Percentiles rank a stretch among this genome's conserved stretches.
These are phyloP conservation scores for Gila orcuttii DNA, from an alignment of 2,113 vertebrate species.

Conservation along the genomic window DNA sequence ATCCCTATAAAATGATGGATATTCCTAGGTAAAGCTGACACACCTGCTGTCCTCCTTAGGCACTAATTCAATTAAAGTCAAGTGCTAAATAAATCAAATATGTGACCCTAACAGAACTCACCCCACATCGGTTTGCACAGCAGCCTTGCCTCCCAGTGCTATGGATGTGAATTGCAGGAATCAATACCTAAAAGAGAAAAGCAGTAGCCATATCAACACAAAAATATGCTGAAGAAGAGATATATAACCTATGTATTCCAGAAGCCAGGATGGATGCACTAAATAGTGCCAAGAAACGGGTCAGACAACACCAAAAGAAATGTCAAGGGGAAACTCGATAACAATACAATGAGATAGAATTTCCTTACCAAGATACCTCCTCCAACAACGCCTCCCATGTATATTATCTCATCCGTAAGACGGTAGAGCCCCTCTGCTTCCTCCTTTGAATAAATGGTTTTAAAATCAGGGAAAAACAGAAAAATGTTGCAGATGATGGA, in stretches of 20 bases:
- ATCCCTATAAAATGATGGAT: background rate
- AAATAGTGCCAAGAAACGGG: background rate
- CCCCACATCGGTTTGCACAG: constrained; percentile 74
- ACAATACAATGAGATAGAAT: background rate
- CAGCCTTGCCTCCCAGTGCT: constrained; percentile 65
- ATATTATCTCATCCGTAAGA: constrained; percentile 71
- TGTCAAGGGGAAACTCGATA: background rate
- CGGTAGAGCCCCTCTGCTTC: background rate
- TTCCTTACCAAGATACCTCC: constrained; percentile 74
- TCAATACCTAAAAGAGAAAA: constrained; percentile 62
- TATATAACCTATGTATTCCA: background rate
- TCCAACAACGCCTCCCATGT: constrained; percentile 72
- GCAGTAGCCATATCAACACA: background rate
- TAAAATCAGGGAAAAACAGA: constrained; percentile 72
- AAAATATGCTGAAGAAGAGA: background rate
- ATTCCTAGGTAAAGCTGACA: background rate
- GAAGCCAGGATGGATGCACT: background rate
- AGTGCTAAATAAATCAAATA: background rate
- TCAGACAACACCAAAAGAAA: background rate
- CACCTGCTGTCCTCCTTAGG: background rate
- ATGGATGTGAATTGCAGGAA: constrained; percentile 75
- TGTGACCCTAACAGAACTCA: constrained; percentile 43
- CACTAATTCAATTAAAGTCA: background rate
- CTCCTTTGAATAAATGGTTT: background rate
- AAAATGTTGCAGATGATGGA: constrained; percentile 73